Evolutionary conservation across 2,888 invertebrate species (phyloP).

Genomic region (Pocota personata): DNA sequence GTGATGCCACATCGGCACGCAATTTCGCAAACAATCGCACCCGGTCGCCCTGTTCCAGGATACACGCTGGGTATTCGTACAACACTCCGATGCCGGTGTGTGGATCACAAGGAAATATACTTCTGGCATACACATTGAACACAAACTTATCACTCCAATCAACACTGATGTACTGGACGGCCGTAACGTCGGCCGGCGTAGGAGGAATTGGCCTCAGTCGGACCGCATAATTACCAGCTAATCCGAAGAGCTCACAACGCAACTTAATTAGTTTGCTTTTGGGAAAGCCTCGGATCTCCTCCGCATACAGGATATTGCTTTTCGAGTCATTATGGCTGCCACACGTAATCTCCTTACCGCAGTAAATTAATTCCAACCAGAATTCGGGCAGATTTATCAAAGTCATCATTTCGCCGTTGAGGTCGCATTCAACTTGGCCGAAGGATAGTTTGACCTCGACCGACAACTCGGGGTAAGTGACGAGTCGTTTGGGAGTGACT

Average conservation of each 20-base stretch:
- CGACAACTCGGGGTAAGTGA: conserved; percentile 90
- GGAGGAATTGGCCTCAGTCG: conserved; percentile 87
- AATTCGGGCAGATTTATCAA: conserved; percentile 85
- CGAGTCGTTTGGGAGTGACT: conserved; percentile 89
- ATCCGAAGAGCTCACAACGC: conserved; percentile 91
- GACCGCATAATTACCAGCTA: conserved; percentile 92
- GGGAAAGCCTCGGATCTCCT: conserved; percentile 89
- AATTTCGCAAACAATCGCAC: conserved; percentile 91
- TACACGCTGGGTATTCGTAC: conserved; percentile 93
- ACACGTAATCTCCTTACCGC: conserved; percentile 90
- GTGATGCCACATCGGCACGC: conserved; percentile 87
- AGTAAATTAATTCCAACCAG: conserved; percentile 91
- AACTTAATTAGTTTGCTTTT: conserved; percentile 87
- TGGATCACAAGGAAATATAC: conserved; percentile 92
- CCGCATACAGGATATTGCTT: conserved; percentile 89
- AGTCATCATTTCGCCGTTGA: conserved; percentile 80
- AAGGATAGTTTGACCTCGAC: conserved; percentile 90
- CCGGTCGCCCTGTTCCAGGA: conserved; percentile 89
- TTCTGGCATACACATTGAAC: conserved; percentile 92
- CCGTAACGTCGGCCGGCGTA: conserved; percentile 85
- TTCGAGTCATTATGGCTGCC: conserved; percentile 84
- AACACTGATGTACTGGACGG: conserved; percentile 83
- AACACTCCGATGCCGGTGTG: conserved; percentile 89
- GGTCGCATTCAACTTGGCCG: conserved; percentile 87
- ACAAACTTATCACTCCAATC: conserved; percentile 94